A percentile compares a stretch with the other conserved stretches of the same genome.
Conservation (phyloP, 2,113 vertebrate species). For the Chamaetylas fuelleborni region DNA sequence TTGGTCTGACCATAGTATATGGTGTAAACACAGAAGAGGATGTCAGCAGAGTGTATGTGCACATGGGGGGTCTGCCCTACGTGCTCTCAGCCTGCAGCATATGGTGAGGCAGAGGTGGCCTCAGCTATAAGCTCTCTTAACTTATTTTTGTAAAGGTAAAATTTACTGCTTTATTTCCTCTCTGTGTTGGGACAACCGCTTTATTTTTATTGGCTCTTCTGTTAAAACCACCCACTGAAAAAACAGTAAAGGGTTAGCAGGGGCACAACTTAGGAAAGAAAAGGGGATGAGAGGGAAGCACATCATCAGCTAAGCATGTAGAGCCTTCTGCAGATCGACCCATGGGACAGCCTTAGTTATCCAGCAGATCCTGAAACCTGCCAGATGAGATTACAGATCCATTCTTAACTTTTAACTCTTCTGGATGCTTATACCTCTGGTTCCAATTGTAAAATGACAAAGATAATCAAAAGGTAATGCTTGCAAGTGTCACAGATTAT, state of each 20-base stretch:
- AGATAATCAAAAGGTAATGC: background rate
- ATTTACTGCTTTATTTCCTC: background rate
- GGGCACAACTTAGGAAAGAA: background rate
- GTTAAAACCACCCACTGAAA: background rate
- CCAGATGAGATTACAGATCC: background rate
- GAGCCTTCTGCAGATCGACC: background rate
- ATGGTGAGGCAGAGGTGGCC: background rate
- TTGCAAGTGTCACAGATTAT: background rate
- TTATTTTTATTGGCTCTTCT: background rate
- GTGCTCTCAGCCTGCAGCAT: background rate
- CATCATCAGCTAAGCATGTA: background rate
- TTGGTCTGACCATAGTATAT: background rate
- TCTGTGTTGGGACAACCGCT: background rate
- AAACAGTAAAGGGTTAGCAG: background rate
- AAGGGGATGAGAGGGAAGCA: background rate
- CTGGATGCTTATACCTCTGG: background rate
- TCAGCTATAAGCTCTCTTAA: background rate
- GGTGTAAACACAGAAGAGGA: background rate
- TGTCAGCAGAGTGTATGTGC: background rate
- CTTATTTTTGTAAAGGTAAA: background rate
- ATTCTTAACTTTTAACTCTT: background rate
- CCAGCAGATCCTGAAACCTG: background rate
- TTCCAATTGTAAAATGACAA: background rate
- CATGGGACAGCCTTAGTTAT: background rate
- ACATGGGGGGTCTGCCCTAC: accelerated